Percentiles rank a stretch among this genome's conserved stretches.
Evolutionary conservation across 2,888 invertebrate species (phyloP).

Genomic region (Auanema sp.): DNA sequence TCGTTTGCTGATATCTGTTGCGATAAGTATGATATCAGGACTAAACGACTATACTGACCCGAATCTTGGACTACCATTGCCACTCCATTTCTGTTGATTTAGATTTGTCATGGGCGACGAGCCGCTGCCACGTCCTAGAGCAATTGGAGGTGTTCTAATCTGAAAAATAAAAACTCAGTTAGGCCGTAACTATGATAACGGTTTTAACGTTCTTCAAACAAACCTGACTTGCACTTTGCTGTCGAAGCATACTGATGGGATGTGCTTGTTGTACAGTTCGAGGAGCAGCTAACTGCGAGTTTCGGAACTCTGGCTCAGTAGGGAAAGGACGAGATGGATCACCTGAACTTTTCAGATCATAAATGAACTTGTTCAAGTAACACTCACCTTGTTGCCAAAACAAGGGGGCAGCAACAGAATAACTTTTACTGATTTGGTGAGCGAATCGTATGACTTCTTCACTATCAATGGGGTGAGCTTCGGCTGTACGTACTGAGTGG

Average conservation of each 20-base stretch:
- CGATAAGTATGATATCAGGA: no score
- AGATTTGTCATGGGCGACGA: conserved; percentile 1
- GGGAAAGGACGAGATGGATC: conserved; percentile 60
- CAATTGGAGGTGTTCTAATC: conserved; percentile 1
- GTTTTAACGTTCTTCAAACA: no score
- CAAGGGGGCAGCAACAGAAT: conserved; percentile 54
- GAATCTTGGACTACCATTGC: conserved; percentile 1
- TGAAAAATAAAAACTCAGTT: background rate
- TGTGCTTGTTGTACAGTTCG: conserved; percentile 15
- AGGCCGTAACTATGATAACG: background rate
- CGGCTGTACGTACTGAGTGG: conserved; percentile 43
- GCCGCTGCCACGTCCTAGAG: conserved; percentile 3
- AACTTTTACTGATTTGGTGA: conserved; percentile 53
- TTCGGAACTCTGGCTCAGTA: conserved; percentile 57
- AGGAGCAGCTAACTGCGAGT: conserved; percentile 27
- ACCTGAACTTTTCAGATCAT: conserved; percentile 27
- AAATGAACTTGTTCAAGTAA: background rate
- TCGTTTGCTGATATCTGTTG: conserved; percentile 6
- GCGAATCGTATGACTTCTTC: conserved; percentile 55
- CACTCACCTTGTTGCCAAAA: conserved; percentile 48
- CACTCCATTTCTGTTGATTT: conserved; percentile 4
- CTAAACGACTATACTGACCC: background rate
- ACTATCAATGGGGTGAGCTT: conserved; percentile 45
- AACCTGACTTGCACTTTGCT: conserved; percentile 1
- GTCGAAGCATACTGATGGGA: conserved; percentile 16